phyloP scores from a whole-genome alignment of 1,140 invertebrate species.

The Zaprionus africanus region DNA sequence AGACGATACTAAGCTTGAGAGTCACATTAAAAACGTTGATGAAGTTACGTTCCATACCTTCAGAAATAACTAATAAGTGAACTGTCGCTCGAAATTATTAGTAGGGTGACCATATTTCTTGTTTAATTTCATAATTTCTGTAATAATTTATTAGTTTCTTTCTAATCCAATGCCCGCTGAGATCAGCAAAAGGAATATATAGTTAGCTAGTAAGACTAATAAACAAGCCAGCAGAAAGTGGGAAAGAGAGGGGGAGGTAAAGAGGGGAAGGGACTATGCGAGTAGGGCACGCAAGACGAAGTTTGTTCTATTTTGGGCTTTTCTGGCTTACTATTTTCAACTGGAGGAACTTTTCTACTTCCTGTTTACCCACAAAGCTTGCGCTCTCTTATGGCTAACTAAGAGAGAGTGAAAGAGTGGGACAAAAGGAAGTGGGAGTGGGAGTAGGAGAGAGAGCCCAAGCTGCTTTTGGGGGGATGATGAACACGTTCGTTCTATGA shows the following conservation, averaged over 20 bases:
- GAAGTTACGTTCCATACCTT: too few relatives aligned
- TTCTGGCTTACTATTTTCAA: slow-evolving; percentile 65
- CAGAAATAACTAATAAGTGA: not conserved
- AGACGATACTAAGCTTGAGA: too few relatives aligned
- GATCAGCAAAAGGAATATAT: slow-evolving; percentile 1
- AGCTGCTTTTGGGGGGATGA: slow-evolving; percentile 35
- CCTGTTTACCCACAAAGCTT: slow-evolving; percentile 27
- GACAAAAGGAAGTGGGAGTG: not conserved
- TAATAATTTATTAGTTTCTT: not conserved
- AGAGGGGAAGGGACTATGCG: not conserved
- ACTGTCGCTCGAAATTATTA: not conserved
- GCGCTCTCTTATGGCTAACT: slow-evolving; percentile 5
- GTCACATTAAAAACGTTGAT: too few relatives aligned
- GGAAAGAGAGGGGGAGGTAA: not conserved
- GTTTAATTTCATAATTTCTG: not conserved
- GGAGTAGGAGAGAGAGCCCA: not conserved
- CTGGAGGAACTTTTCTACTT: slow-evolving; percentile 44
- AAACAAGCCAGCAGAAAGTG: not conserved
- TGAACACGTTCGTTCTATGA: slow-evolving; percentile 54
- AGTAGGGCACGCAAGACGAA: slow-evolving; percentile 44
- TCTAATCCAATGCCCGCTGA: not conserved
- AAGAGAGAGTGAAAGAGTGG: slow-evolving; percentile 15
- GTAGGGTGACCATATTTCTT: not conserved
- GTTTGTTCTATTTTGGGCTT: slow-evolving; percentile 70
- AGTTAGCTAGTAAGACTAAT: not conserved